Conservation (phyloP, 2,113 vertebrate genomes). For the Gracilinanus agilis region DNA sequence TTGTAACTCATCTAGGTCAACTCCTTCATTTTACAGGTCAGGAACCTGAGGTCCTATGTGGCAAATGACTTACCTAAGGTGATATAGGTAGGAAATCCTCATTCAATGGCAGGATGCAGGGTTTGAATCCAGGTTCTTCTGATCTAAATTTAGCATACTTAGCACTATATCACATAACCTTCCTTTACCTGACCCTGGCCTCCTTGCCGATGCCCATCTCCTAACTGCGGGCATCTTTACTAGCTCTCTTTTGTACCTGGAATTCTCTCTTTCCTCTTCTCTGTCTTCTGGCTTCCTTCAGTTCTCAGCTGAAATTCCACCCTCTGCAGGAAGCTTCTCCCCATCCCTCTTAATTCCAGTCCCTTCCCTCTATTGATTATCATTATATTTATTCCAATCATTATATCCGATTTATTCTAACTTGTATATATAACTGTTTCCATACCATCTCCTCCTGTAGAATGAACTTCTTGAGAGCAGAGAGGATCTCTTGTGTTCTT, state of each 20-base stretch:
- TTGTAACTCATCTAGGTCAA: neutral
- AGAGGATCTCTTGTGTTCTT: neutral
- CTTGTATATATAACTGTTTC: neutral
- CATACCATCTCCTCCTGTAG: neutral
- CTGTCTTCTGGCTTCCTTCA: neutral
- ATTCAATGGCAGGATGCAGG: neutral
- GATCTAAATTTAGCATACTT: neutral
- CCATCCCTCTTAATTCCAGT: neutral
- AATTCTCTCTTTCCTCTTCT: neutral
- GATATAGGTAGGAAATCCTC: neutral
- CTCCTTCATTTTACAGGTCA: neutral
- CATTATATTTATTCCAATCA: too few species aligned
- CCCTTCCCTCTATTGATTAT: neutral
- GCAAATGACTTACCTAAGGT: neutral
- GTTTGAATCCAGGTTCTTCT: neutral
- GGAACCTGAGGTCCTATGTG: neutral
- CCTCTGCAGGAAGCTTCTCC: neutral
- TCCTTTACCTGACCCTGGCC: neutral
- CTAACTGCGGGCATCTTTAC: neutral
- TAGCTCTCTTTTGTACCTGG: neutral
- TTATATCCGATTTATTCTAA: neutral
- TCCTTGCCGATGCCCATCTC: neutral
- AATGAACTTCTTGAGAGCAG: neutral
- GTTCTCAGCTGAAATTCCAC: neutral
- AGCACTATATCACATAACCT: neutral